Conservation (phyloP, 1,140 invertebrate species). For the Lucilia cuprina region DNA sequence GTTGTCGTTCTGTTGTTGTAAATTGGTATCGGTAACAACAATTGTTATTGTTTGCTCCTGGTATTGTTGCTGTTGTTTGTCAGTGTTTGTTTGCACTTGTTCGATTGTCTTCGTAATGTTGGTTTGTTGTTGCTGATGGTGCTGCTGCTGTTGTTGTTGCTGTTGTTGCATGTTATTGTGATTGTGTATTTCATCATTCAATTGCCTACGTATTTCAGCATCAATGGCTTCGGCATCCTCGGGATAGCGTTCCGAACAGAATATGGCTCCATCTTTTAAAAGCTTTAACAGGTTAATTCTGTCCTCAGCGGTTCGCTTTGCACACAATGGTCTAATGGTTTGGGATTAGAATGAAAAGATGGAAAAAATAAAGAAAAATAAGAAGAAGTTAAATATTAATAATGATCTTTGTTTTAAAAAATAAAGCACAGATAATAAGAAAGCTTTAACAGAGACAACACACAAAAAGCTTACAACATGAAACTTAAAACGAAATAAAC, state of each 20-base stretch:
- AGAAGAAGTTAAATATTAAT: constrained; percentile 6
- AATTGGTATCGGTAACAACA: constrained; percentile 24
- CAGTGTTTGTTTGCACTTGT: constrained; percentile 52
- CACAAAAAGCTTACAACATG: too few relatives aligned
- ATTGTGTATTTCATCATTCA: constrained; percentile 47
- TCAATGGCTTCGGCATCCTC: constrained; percentile 60
- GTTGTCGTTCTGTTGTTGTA: constrained; percentile 28
- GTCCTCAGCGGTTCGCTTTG: constrained; percentile 83
- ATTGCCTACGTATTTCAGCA: constrained; percentile 54
- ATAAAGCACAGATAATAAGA: too few relatives aligned
- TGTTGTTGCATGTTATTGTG: constrained; percentile 30
- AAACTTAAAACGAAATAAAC: too few relatives aligned
- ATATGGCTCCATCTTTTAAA: constrained; percentile 57
- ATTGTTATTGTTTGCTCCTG: constrained; percentile 31
- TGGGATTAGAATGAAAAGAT: background rate
- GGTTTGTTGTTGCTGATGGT: too few relatives aligned
- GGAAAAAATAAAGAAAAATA: background rate
- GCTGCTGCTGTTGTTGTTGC: constrained; percentile 46
- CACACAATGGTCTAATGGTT: constrained; percentile 69
- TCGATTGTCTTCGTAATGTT: constrained; percentile 50
- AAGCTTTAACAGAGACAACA: too few relatives aligned
- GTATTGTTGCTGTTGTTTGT: constrained; percentile 40
- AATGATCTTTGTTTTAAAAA: too few relatives aligned
- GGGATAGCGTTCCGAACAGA: constrained; percentile 60
- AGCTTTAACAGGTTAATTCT: constrained; percentile 78